Conservation (phyloP, 2,888 invertebrate genomes). For the Aricia artaxerxes region DNA sequence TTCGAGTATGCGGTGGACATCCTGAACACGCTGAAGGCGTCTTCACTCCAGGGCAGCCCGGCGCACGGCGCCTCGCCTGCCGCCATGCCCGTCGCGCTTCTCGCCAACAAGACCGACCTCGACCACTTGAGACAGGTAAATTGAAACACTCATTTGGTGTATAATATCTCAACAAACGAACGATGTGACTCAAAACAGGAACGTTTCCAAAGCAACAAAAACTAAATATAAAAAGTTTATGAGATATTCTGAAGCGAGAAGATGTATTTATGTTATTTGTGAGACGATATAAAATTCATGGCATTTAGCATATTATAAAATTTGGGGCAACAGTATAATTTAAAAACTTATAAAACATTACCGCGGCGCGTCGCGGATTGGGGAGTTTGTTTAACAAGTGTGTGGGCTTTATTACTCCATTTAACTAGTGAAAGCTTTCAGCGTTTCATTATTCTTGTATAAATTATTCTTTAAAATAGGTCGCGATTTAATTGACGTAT, state of each 20-base stretch:
- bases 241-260: neutral
- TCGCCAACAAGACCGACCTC: slow-evolving; percentile 90
- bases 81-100: slow-evolving; percentile 82
- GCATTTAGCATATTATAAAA: slow-evolving; percentile 12
- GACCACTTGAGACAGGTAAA: slow-evolving; percentile 88
- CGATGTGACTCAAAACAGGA: neutral
- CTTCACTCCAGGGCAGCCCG: slow-evolving; percentile 77
- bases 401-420: slow-evolving; percentile 24
- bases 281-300: neutral
- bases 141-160: neutral
- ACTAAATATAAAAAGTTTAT: neutral
- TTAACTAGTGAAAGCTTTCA: slow-evolving; percentile 26
- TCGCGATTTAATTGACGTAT: slow-evolving; percentile 21
- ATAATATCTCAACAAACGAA: neutral
- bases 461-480: slow-evolving; percentile 16
- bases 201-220: slow-evolving; percentile 6
- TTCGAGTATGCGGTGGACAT: slow-evolving; percentile 85
- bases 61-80: slow-evolving; percentile 80
- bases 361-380: neutral
- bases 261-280: slow-evolving; percentile 7
- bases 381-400: slow-evolving; percentile 9
- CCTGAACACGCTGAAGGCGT: slow-evolving; percentile 80
- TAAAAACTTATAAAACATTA: slow-evolving; percentile 8
- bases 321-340: neutral
- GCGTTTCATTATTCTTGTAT: slow-evolving; percentile 11